Percentiles rank a stretch among this genome's conserved stretches.
These are phyloP conservation scores for Apteryx mantelli DNA, from an alignment of 2,113 vertebrate species.

Conservation along the genomic window DNA sequence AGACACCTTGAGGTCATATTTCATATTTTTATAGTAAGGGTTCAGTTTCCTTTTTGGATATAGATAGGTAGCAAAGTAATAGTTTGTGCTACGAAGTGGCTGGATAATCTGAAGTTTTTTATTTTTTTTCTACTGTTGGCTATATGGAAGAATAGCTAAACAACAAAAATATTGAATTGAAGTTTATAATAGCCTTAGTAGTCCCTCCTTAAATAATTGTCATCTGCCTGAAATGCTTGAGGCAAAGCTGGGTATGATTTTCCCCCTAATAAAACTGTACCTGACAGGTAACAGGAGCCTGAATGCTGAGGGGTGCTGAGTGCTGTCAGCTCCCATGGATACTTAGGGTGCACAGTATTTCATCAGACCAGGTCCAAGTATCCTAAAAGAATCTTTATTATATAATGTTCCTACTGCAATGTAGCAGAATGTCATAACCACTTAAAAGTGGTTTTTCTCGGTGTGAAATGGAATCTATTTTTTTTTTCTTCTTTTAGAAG, in stretches of 20 bases:
- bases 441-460: background rate
- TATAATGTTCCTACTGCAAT: background rate
- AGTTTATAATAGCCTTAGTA: background rate
- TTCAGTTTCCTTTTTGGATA: background rate
- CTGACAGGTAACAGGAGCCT: background rate
- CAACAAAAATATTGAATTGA: background rate
- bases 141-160: background rate
- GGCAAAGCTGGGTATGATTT: background rate
- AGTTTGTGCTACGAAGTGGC: background rate
- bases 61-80: background rate
- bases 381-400: background rate
- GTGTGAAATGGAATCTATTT: background rate
- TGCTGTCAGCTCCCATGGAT: background rate
- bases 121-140: background rate
- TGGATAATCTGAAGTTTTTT: background rate
- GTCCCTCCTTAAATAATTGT: background rate
- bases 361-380: background rate
- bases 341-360: background rate
- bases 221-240: background rate
- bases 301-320: background rate
- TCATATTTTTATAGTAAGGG: background rate
- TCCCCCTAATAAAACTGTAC: background rate
- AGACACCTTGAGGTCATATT: background rate
- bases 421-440: background rate
- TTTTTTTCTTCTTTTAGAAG: background rate